Conservation (phyloP, 2,888 invertebrate genomes). For the Carcina quercana region DNA sequence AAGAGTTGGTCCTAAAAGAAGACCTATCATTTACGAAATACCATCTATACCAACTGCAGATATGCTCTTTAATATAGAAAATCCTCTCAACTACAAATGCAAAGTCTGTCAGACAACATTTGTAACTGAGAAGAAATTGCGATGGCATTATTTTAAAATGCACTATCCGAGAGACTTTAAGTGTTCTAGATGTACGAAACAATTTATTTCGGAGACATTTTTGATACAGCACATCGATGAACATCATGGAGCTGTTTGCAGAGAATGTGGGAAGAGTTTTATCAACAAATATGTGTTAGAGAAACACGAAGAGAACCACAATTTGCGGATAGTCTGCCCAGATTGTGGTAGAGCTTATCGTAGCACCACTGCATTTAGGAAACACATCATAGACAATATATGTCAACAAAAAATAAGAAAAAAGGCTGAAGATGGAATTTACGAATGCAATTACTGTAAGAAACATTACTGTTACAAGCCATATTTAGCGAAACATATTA, state of each 20-base stretch:
- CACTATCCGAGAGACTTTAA: constrained; percentile 15
- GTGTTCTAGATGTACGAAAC: constrained; percentile 11
- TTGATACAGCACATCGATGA: constrained; percentile 1
- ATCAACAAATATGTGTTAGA: constrained; percentile 21
- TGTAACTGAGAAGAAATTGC: not conserved
- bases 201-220: constrained; percentile 7
- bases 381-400: constrained; percentile 22
- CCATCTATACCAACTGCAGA: constrained; percentile 1
- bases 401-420: constrained; percentile 20
- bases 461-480: constrained; percentile 28
- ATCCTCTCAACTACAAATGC: constrained; percentile 1
- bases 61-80: not conserved
- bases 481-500: constrained; percentile 27
- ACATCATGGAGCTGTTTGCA: constrained; percentile 24
- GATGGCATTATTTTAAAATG: constrained; percentile 12
- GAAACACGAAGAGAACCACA: constrained; percentile 26
- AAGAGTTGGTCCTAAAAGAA: not conserved
- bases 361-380: constrained; percentile 22
- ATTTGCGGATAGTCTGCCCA: constrained; percentile 20
- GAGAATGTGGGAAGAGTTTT: constrained; percentile 31
- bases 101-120: constrained; percentile 2
- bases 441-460: constrained; percentile 27
- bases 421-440: constrained; percentile 18
- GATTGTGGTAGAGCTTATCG: constrained; percentile 31
- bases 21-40: constrained; percentile 1